Conservation (phyloP, 23 tunicate genomes). For the Botrylloides violaceus region DNA sequence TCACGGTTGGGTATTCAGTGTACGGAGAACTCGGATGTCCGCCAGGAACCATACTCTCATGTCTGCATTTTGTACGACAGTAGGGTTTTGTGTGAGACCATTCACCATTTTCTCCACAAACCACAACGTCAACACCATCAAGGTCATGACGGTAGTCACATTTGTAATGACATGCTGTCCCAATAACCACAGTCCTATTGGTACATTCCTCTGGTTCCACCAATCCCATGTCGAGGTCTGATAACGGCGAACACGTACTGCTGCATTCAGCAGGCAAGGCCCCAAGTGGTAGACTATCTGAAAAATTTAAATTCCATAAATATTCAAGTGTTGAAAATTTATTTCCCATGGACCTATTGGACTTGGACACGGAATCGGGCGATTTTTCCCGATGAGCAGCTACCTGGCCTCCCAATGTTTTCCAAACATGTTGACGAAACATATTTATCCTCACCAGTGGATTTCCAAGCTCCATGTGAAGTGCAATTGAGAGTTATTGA, state of each 20-base stretch:
- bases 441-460: too few relatives aligned
- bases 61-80: constrained; percentile 34
- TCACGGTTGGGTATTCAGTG: not conserved
- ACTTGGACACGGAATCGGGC: too few relatives aligned
- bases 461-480: constrained; percentile 29
- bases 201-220: constrained; percentile 14
- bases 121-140: constrained; percentile 10
- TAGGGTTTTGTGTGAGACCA: constrained; percentile 57
- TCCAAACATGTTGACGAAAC: too few relatives aligned
- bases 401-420: too few relatives aligned
- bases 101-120: constrained; percentile 40
- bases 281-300: not conserved
- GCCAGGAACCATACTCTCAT: not conserved
- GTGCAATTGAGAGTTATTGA: constrained; percentile 11
- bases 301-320: too few relatives aligned
- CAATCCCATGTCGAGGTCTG: not conserved
- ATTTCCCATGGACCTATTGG: too few relatives aligned
- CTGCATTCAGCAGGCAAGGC: constrained; percentile 30
- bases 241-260: constrained; percentile 29
- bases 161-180: constrained; percentile 23
- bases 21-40: not conserved
- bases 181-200: constrained; percentile 19
- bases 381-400: too few relatives aligned
- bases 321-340: too few relatives aligned
- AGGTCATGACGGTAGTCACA: constrained; percentile 11